A percentile compares a stretch with the other conserved stretches of the same genome.
These are phyloP conservation scores for Acestrorhynchus altus DNA, from an alignment of 2,797 vertebrate species.

Conservation along the genomic window DNA sequence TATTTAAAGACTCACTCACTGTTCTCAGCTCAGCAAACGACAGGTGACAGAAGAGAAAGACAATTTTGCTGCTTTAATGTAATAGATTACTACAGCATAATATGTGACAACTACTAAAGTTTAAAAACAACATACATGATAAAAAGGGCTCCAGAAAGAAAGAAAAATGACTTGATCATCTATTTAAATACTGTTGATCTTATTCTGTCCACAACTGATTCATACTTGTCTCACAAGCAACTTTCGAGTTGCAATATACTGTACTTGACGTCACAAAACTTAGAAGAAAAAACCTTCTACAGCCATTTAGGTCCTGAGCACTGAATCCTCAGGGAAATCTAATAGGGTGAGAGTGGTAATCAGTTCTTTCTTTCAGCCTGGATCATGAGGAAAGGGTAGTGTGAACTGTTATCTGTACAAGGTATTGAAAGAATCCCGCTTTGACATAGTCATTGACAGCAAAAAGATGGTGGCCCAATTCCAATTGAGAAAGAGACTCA, in stretches of 20 bases:
- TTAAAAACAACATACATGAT: conserved; percentile 54
- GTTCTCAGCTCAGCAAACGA: background rate
- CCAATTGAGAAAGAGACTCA: background rate
- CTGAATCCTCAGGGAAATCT: background rate
- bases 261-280: conserved; percentile 26
- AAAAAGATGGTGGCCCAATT: background rate
- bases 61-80: conserved; percentile 47
- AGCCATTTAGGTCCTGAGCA: conserved; percentile 4
- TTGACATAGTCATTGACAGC: background rate
- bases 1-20: background rate
- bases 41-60: background rate
- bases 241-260: conserved; percentile 13
- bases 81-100: conserved; percentile 43
- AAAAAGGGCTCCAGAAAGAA: conserved; percentile 36
- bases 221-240: conserved; percentile 20
- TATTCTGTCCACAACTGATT: conserved; percentile 9
- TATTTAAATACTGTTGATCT: conserved; percentile 35
- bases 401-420: conserved; percentile 7
- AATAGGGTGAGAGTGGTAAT: background rate
- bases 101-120: conserved; percentile 55
- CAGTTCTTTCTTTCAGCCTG: conserved; percentile 2
- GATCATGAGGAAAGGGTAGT: conserved; percentile 19
- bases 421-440: conserved; percentile 1
- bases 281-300: conserved; percentile 1
- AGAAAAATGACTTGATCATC: conserved; percentile 25